These are phyloP conservation scores for Lathamus discolor DNA, from an alignment of 2,113 vertebrate species.

Conservation along the genomic window DNA sequence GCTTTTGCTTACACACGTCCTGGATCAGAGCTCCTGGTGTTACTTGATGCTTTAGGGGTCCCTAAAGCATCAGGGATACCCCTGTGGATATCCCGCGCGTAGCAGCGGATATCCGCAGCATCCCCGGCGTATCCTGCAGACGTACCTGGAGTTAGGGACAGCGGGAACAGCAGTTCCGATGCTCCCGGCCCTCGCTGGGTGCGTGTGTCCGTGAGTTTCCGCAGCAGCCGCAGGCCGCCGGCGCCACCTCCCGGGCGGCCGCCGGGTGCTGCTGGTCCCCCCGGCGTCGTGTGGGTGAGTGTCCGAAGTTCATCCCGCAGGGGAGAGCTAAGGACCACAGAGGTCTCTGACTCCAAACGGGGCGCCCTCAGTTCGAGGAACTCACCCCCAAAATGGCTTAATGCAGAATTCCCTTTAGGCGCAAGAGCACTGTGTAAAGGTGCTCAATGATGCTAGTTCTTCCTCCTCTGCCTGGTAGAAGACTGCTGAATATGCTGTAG, in stretches of 20 bases:
- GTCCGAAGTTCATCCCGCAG: not conserved
- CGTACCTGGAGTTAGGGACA: not conserved
- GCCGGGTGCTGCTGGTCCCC: not conserved
- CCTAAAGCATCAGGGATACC: not conserved
- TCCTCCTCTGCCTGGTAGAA: not conserved
- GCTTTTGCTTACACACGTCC: accelerated
- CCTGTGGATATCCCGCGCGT: accelerated
- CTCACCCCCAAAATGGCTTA: not conserved
- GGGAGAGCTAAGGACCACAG: accelerated
- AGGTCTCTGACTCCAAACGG: not conserved
- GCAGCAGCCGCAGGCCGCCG: not conserved
- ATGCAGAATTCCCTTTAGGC: not conserved
- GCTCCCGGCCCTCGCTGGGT: not conserved
- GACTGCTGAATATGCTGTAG: not conserved
- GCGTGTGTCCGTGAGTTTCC: not conserved
- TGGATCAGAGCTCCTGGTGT: accelerated
- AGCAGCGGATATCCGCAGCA: too few relatives aligned
- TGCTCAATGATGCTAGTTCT: too few relatives aligned
- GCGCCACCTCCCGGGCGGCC: slow-evolving; percentile 30
- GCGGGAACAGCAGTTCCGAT: not conserved
- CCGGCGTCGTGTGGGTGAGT: not conserved
- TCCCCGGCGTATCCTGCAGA: too few relatives aligned
- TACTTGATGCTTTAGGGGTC: not conserved
- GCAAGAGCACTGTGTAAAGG: not conserved
- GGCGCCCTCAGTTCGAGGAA: not conserved